Base-by-base conservation (phyloP, 2,888 invertebrate genomes). In the Tortrix viridana region DNA sequence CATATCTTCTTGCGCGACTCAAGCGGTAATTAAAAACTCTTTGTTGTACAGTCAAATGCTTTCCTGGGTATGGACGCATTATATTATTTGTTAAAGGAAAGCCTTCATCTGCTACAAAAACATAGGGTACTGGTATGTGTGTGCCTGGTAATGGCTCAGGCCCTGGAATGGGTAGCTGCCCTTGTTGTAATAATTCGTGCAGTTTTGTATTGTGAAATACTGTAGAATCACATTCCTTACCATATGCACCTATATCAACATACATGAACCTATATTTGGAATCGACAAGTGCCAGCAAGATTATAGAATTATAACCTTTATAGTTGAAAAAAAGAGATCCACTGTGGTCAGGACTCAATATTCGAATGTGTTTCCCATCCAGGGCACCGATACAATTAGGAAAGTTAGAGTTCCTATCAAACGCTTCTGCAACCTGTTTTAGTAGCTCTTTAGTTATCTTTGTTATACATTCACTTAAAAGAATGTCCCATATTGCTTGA, bases 401-500 rank as follows among this genome's bases (percentile, higher is more conserved):
- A 37, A 52, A 52, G 38, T 37, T 52, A 37, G 38, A 37, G 32
- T 32, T 55, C 46, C 32, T 46, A 32, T 64, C 58, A 59, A 59
- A 64, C 6, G 43, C 54, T 32, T 26, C 48, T 44, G 54, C 49
- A 26, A 58, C 49, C 44, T 59, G 37, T 62, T 56, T 23, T 22
- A 56, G 14, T 44, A 56, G 23, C 50, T 56, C 50, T 37, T 62
- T 44, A n/a, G 50, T 56, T 43, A 55, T 56, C 44, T 46, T 61
- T 19, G 56, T 56, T 56, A 62, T 44, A 59, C 47, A 22, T 48
- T 48, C 47, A 48, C 47, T 43, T 43, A 43, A 60, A 53, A 62
- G 49, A 58, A 59, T 52, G 23, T 63, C 53, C 63, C 63, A 66
- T 63, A 63, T 57, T 49, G 63, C 66, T 44, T 53, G 50, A 60